Base-by-base conservation (phyloP, 2,888 invertebrate genomes). In the Lacanobia oleracea region DNA sequence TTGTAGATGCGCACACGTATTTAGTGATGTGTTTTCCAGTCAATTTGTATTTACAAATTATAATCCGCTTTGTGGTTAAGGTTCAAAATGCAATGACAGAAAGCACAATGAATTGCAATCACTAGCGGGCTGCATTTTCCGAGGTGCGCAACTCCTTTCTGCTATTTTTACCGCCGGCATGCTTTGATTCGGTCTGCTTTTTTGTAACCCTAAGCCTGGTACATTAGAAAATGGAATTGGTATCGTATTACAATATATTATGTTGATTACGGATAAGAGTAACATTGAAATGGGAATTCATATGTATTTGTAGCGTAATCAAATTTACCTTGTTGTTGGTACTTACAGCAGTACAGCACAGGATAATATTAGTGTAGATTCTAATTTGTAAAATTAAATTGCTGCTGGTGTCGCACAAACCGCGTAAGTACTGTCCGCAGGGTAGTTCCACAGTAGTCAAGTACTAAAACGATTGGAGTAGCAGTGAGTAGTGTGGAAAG, bases 401-500 rank as follows among this genome's bases (percentile, higher is more conserved):
- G 72, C 51, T 57, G 23, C 23, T 27, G 56, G 50, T 59, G 59
- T 68, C 10, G 63, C 37, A 61, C 64, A 45, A 72, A 54, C 43
- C 10, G 60, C 59, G 23, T 70, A 62, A 68, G 33, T 62, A 69
- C 75, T 77, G 75, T 68, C 23, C 9, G 18, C 37, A 64, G 54
- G 60, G 66, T 69, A 76, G 72, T 72, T 76, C 51, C 37, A 76
- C 66, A 70, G 81, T 71, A 76, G 83, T 76, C 75, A 73, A 79
- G 82, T 75, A 81, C 62, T 83, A 85, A 84, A 85, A 79, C 80
- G 75, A 81, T 81, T 81, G 76, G 81, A 80, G 83, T 82, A 69
- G 56, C 82, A 82, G 87, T 81, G 81, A 85, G 87, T 83, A 86
- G 76, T 78, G 86, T 87, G 83, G 83, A 88, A 86, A 90, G 88